phyloP scores from a whole-genome alignment of 2,113 vertebrate genomes.

The Macheiramphus alcinus region DNA sequence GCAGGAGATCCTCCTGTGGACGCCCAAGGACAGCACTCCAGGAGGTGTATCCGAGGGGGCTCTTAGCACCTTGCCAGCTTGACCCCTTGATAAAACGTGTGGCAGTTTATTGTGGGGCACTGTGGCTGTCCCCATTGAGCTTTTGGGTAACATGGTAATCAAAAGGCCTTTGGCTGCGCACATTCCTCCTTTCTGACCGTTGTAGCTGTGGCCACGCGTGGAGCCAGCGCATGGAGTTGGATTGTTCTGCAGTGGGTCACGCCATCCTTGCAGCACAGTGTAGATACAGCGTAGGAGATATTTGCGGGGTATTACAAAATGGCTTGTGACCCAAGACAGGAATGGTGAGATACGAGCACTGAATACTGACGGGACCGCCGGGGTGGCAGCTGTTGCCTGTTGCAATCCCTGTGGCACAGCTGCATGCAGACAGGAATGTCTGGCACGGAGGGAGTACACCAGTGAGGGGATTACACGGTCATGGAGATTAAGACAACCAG shows the following conservation, averaged over 20 bases:
- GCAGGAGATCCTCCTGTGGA: background rate
- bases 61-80: background rate
- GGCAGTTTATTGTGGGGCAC: background rate
- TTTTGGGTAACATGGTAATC: background rate
- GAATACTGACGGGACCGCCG: background rate
- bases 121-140: background rate
- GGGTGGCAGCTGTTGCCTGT: constrained; percentile 30
- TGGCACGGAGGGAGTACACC: background rate
- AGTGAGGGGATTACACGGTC: background rate
- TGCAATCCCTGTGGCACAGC: constrained; percentile 50
- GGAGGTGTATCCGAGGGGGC: too few species aligned
- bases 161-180: background rate
- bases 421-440: constrained; percentile 61
- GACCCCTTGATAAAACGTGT: background rate
- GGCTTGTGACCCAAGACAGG: background rate
- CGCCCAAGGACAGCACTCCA: background rate
- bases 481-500: background rate
- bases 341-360: background rate
- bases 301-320: background rate
- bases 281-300: background rate
- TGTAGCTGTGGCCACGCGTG: background rate
- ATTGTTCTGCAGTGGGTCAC: background rate
- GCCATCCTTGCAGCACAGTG: background rate
- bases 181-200: accelerated
- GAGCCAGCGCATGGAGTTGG: background rate